Percentiles rank a stretch among this genome's conserved stretches.
Conservation (phyloP, 2,888 invertebrate genomes). For the Phengaris alcon region DNA sequence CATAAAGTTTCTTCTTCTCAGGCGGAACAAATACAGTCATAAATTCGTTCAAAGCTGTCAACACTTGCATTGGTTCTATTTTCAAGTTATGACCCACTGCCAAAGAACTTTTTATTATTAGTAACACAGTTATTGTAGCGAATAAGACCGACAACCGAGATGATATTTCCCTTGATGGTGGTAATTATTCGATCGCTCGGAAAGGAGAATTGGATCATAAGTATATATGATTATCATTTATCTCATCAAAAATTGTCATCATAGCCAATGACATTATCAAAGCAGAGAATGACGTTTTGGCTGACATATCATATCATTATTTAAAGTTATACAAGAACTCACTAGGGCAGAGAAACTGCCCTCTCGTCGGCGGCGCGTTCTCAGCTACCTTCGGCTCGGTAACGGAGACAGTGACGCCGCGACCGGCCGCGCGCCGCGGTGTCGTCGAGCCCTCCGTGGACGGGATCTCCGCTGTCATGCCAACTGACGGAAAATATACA, state of each 20-base stretch:
- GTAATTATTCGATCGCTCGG: too few relatives aligned
- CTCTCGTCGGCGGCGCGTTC: conserved; percentile 40
- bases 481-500: not conserved
- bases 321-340: conserved; percentile 35
- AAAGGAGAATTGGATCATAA: too few relatives aligned
- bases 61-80: conserved; percentile 83
- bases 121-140: not conserved
- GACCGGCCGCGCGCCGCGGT: conserved; percentile 43
- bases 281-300: not conserved
- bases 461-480: not conserved
- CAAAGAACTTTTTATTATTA: conserved; percentile 10
- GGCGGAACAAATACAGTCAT: conserved; percentile 69
- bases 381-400: conserved; percentile 34
- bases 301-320: too few relatives aligned
- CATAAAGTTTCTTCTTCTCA: conserved; percentile 62
- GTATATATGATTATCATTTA: too few relatives aligned
- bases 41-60: conserved; percentile 83
- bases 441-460: not conserved
- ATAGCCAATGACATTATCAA: too few relatives aligned
- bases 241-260: too few relatives aligned
- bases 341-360: conserved; percentile 62
- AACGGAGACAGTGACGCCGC: conserved; percentile 64
- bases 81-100: conserved; percentile 81
- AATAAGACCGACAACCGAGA: too few relatives aligned
- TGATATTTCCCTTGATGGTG: too few relatives aligned